Base-by-base conservation (phyloP, 2,888 invertebrate species). In the Gibbula magus region DNA sequence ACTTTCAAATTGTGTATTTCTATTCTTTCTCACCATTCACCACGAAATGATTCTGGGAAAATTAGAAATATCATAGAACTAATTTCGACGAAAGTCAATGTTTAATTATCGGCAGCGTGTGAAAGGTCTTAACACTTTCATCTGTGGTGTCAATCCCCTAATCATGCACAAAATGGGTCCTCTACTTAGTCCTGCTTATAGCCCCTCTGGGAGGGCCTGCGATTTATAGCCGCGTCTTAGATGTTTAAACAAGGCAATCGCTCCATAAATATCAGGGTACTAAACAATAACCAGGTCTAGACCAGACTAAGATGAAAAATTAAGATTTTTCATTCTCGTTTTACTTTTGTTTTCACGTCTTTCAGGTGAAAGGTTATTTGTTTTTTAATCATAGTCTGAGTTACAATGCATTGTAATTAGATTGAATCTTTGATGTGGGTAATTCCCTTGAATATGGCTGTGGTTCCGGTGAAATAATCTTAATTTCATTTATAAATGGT, bases 151-250 rank as follows among this genome's bases (percentile, higher is more conserved):
- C 70, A 70, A 70, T 20, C 70, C 35, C 8, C 70, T 70, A 70
- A 70, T 70, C 70, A 70, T 35, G 70, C 70, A 70, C 70, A 70
- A 70, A 70, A 70, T 70, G 70, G 18, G 70, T 39, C 70, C 35
- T 39, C 70, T 35, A 70, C 35, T 32, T 35, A 8, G 20, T 10
- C 20, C 35, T 20, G 18, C 39, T 70, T 70, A 70, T 70, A 39
- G 70, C 70, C 70, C 70, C 70, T 35, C 32, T 70, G 70, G 70
- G 70, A 70, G 10, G 18, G 13, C n/a, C 16, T 25, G 13, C 8
- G 70, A 70, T 70, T 70, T 70, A 70, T 70, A 35, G 20, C 70
- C 39, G 10, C 70, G 70, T 70, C 70, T 35, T 18, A 25, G 70
- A 70, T 70, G 70, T 70, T 70, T 70, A 70, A 32, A 70, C 70